Conservation (phyloP, 2,797 vertebrate genomes). For the Vespertilio murinus region DNA sequence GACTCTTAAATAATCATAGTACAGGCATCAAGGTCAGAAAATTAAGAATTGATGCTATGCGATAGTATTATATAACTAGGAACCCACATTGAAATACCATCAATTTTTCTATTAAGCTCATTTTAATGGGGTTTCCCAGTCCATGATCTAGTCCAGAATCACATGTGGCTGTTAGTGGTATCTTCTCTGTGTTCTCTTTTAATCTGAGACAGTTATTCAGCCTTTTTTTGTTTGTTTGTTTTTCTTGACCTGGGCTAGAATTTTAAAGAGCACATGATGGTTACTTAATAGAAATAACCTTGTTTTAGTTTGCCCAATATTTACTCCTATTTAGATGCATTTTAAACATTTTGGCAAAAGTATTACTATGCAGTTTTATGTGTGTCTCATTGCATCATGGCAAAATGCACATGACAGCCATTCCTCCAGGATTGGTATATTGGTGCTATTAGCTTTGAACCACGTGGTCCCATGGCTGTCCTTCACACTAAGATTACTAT, state of each 20-base stretch:
- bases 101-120: not conserved
- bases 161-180: not conserved
- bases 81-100: not conserved
- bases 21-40: not conserved
- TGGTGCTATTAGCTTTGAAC: constrained; percentile 40
- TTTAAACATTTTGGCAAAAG: not conserved
- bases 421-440: not conserved
- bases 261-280: not conserved
- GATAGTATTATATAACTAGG: not conserved
- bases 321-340: not conserved
- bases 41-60: not conserved
- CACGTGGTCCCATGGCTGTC: not conserved
- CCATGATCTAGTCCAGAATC: not conserved
- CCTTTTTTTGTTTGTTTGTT: not conserved
- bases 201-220: not conserved
- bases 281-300: not conserved
- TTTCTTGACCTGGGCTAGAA: not conserved
- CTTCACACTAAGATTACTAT: constrained; percentile 5
- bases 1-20: not conserved
- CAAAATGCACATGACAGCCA: not conserved
- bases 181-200: not conserved
- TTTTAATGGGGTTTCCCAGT: not conserved
- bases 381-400: not conserved
- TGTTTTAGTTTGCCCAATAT: not conserved
- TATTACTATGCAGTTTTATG: not conserved